These are phyloP conservation scores for Catagonus wagneri DNA, from an alignment of 2,113 vertebrate species.

Conservation along the genomic window DNA sequence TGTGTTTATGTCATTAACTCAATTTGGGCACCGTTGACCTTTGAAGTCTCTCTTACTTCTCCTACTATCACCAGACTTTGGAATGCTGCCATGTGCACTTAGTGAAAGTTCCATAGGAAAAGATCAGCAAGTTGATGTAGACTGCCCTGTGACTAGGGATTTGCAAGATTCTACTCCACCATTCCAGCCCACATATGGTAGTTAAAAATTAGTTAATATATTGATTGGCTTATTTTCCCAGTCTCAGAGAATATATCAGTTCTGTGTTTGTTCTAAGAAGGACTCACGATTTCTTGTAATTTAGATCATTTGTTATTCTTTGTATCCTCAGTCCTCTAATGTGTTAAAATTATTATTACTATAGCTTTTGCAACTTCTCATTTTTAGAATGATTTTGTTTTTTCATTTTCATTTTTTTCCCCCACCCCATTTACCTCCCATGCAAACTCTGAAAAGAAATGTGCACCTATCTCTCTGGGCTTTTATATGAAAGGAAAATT, in stretches of 20 bases:
- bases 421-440: neutral
- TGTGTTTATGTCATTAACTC: neutral
- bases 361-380: neutral
- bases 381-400: neutral
- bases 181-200: neutral
- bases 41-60: neutral
- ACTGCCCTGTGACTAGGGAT: neutral
- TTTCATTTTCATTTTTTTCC: neutral
- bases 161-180: neutral
- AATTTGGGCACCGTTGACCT: neutral
- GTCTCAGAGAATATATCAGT: neutral
- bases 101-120: neutral
- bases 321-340: neutral
- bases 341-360: neutral
- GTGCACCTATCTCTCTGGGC: neutral
- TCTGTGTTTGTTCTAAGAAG: neutral
- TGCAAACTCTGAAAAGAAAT: slow-evolving; percentile 46
- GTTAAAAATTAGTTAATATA: neutral
- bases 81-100: neutral
- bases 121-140: neutral
- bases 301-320: slow-evolving; percentile 16
- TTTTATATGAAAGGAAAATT: slow-evolving; percentile 33
- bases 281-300: neutral
- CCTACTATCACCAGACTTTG: neutral
- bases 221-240: neutral